Conservation (phyloP, 2,888 invertebrate species). For the Oxycera nigricornis region DNA sequence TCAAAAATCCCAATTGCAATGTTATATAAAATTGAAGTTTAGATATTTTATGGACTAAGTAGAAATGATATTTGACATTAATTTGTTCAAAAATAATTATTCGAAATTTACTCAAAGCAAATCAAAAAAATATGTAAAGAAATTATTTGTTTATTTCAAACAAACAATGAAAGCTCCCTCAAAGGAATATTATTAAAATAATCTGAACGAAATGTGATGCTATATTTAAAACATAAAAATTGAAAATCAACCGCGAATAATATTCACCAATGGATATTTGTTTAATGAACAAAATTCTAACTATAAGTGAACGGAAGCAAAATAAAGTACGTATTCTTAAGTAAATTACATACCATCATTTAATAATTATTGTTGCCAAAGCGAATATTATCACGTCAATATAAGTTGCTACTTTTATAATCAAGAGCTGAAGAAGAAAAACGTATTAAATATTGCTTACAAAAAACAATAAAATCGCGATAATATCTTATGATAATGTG, state of each 20-base stretch:
- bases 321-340: background rate
- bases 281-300: background rate
- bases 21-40: too few species aligned
- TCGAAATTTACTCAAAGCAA: background rate
- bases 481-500: slow-evolving; percentile 19
- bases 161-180: background rate
- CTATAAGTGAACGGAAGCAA: background rate
- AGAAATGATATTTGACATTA: too few species aligned
- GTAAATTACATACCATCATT: background rate
- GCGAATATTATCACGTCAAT: slow-evolving; percentile 3
- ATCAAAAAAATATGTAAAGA: background rate
- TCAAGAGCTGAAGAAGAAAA: background rate
- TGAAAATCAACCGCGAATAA: background rate
- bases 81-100: background rate
- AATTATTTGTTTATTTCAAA: too few species aligned
- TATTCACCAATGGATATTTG: background rate
- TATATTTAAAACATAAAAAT: slow-evolving; percentile 27
- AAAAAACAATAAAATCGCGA: background rate
- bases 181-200: background rate
- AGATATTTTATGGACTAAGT: too few species aligned
- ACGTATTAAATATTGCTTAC: background rate
- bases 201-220: slow-evolving; percentile 26
- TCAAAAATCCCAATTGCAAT: too few species aligned
- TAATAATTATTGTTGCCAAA: slow-evolving; percentile 27
- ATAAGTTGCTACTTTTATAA: slow-evolving; percentile 33